Base-by-base conservation (phyloP, 92 coral and sea anemone genomes). In the Epizoanthus scotinus region DNA sequence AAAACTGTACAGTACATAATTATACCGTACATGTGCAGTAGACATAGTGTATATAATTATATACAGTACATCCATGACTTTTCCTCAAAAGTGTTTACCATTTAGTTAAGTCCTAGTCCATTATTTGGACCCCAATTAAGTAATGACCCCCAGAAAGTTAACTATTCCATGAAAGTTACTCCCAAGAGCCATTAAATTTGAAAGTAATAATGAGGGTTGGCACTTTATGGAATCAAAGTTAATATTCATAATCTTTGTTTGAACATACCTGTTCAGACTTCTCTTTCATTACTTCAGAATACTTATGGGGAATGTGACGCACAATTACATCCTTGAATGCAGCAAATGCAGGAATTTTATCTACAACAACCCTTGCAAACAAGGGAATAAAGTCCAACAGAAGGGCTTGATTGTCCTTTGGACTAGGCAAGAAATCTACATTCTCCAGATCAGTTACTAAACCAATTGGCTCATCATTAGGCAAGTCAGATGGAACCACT, bases 271-370 rank as follows among this genome's bases (percentile, higher is more conserved):
- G 91, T 66, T 63, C 78, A 27, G 91, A 88, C 74, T 84, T 88
- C 34, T 66, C 27, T 38, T 83, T 70, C 88, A 83, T 88, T 36
- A 58, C 90, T 21, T 68, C 63, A 18, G 88, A 82, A 71, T 87
- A 88, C 70, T 68, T 21, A 60, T 91, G 94, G 22, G 89, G 91
- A 62, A 91, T 85, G 78, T 91, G 91, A n/a, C 63, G 47, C 0
- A 87, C 77, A 68, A 83, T 75, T 27, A 81, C 87, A 79, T 71
- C 85, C 31, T 78, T 80, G 67, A 90, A 84, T 81, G 68, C 75
- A 5, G 70, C 62, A 55, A 86, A 84, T 44, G 88, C 88, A 19
- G 90, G 94, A 9, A 90, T 28, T 20, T 81, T 82, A 10, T 84
- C 85, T 28, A 75, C 65, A 24, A 78, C 47, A 78, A 83, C 82